These are phyloP conservation scores for Caenorhabditis tropicalis DNA, from an alignment of 1,140 invertebrate genomes.

Conservation along the genomic window DNA sequence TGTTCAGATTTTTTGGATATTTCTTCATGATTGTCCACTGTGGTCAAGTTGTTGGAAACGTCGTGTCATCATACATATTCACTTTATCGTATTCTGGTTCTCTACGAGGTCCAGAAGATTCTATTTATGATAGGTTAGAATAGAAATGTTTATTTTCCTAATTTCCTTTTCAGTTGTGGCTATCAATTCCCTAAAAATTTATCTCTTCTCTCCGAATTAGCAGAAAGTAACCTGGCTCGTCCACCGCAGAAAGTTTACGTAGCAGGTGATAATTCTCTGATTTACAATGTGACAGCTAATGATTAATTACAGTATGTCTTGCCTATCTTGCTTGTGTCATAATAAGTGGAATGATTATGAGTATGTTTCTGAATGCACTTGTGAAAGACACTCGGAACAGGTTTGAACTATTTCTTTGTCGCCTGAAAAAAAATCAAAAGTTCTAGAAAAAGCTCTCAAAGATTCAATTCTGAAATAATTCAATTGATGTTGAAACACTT, in stretches of 20 bases:
- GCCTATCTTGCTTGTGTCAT: conserved; percentile 87
- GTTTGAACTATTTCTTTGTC: neutral
- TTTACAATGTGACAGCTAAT: neutral
- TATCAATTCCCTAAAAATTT: conserved; percentile 60
- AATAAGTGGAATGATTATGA: conserved; percentile 84
- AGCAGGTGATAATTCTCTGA: neutral
- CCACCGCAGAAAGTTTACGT: conserved; percentile 80
- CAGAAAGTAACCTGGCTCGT: conserved; percentile 76
- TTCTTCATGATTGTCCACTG: conserved; percentile 97
- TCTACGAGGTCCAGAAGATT: conserved; percentile 34
- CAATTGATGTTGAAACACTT: conserved; percentile 62
- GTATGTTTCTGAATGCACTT: conserved; percentile 86
- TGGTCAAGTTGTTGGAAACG: conserved; percentile 91
- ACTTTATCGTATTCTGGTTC: conserved; percentile 70
- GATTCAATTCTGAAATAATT: conserved; percentile 65
- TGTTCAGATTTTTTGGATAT: conserved; percentile 85
- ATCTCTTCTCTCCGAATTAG: conserved; percentile 52
- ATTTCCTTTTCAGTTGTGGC: conserved; percentile 61
- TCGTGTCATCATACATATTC: conserved; percentile 89
- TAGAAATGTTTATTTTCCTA: conserved; percentile 52
- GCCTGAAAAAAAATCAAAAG: neutral
- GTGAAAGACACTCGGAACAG: conserved; percentile 76
- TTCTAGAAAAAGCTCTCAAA: conserved; percentile 59
- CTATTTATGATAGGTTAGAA: conserved; percentile 59
- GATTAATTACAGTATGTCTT: conserved; percentile 77